Evolutionary conservation across 2,888 invertebrate genomes (phyloP).

Genomic region (Caenorhabditis sp.): DNA sequence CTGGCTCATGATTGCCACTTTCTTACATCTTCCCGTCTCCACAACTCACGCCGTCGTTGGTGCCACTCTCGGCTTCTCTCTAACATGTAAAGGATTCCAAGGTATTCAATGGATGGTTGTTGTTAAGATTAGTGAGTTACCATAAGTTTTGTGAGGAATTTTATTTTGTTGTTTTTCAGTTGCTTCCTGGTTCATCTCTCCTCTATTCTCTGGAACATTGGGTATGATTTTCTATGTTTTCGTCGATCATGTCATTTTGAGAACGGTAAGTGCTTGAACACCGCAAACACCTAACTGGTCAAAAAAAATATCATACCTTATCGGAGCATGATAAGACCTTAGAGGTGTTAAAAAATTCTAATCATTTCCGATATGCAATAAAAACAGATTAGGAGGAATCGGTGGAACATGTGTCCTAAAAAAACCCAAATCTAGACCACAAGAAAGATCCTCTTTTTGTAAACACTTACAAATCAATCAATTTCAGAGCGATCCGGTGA

Average conservation of each 20-base stretch:
- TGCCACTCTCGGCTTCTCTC: conserved; percentile 93
- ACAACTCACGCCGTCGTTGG: conserved; percentile 98
- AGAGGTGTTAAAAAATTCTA: background rate
- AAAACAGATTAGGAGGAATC: too few relatives aligned
- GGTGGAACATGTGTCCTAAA: too few relatives aligned
- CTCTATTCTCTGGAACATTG: conserved; percentile 86
- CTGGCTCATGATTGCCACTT: conserved; percentile 92
- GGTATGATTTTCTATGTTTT: conserved; percentile 76
- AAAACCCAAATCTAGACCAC: too few relatives aligned
- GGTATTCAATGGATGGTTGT: conserved; percentile 87
- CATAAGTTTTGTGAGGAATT: background rate
- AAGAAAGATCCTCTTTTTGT: too few relatives aligned
- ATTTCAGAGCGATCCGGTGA: conserved; percentile 56
- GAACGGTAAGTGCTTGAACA: conserved; percentile 36
- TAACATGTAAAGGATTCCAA: conserved; percentile 85
- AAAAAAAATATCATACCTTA: background rate
- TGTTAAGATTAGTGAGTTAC: conserved; percentile 77
- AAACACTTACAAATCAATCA: too few relatives aligned
- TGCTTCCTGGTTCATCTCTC: conserved; percentile 95
- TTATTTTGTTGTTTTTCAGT: conserved; percentile 73
- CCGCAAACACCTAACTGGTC: background rate
- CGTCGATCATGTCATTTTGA: conserved; percentile 75
- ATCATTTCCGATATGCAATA: background rate
- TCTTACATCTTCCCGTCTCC: conserved; percentile 91
- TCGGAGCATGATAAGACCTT: background rate